phyloP scores from a whole-genome alignment of 2,888 invertebrate species.

The Caprella mutica region DNA sequence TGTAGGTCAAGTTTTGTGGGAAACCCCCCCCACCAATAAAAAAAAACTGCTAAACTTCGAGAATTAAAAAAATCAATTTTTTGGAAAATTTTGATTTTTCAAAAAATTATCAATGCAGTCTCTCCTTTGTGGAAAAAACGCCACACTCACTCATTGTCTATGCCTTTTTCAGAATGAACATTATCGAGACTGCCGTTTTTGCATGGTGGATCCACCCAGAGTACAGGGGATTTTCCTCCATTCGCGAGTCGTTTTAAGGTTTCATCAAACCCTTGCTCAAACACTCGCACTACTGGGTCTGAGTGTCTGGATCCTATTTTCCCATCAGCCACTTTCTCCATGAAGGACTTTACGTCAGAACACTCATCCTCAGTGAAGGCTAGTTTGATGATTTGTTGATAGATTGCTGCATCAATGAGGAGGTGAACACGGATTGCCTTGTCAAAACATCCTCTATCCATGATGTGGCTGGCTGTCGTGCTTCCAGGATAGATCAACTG shows the following conservation, averaged over 20 bases:
- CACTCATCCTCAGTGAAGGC: conserved; percentile 8
- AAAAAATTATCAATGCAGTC: neutral
- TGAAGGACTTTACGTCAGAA: conserved; percentile 5
- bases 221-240: conserved; percentile 10
- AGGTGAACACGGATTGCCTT: conserved; percentile 9
- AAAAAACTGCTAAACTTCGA: too few species aligned
- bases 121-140: neutral
- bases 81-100: too few species aligned
- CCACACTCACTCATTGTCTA: neutral
- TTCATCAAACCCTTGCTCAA: conserved; percentile 4
- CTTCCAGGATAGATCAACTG: conserved; percentile 3
- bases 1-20: too few species aligned
- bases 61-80: too few species aligned
- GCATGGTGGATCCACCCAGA: conserved; percentile 10
- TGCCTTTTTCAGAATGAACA: conserved; percentile 9
- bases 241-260: too few species aligned
- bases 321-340: conserved; percentile 10
- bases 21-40: too few species aligned
- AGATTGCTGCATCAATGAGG: conserved; percentile 9
- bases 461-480: conserved; percentile 8
- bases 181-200: conserved; percentile 10
- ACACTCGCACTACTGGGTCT: neutral
- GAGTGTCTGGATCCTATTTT: conserved; percentile 6
- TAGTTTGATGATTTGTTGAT: conserved; percentile 6
- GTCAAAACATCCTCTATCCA: too few species aligned